phyloP scores from a whole-genome alignment of 2,888 invertebrate species.

The Sarcophaga subvicina region DNA sequence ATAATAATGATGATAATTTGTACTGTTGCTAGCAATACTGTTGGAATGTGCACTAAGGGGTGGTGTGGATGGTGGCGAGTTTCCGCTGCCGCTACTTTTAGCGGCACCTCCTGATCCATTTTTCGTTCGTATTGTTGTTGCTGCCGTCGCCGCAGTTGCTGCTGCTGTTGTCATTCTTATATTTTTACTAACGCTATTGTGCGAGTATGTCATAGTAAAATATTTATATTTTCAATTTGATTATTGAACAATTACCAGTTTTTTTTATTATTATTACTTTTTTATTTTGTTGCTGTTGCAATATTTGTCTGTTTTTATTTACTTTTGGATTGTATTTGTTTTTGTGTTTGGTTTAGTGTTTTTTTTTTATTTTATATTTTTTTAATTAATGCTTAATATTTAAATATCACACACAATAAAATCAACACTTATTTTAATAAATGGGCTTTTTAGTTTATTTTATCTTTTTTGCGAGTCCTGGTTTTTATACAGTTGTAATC shows the following conservation, averaged over 20 bases:
- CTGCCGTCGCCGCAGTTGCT: slow-evolving; percentile 74
- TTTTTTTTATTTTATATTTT: slow-evolving; percentile 72
- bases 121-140: slow-evolving; percentile 78
- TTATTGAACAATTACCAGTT: slow-evolving; percentile 35
- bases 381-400: slow-evolving; percentile 80
- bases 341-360: slow-evolving; percentile 69
- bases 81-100: slow-evolving; percentile 66
- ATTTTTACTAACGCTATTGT: slow-evolving; percentile 81
- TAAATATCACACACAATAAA: slow-evolving; percentile 82
- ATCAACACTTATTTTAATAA: slow-evolving; percentile 77
- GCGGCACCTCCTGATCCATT: slow-evolving; percentile 70
- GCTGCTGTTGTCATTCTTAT: slow-evolving; percentile 79
- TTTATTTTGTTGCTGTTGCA: slow-evolving; percentile 44
- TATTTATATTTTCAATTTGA: slow-evolving; percentile 56
- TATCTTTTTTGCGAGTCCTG: slow-evolving; percentile 57
- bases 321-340: slow-evolving; percentile 46
- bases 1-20: slow-evolving; percentile 73
- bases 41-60: slow-evolving; percentile 81
- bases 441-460: slow-evolving; percentile 57
- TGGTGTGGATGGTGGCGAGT: slow-evolving; percentile 74
- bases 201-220: slow-evolving; percentile 81
- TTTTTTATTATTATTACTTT: slow-evolving; percentile 56
- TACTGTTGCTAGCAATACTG: slow-evolving; percentile 82
- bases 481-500: slow-evolving; percentile 40
- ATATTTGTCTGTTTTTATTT: slow-evolving; percentile 64